Percentiles rank a stretch among this genome's conserved stretches.
phyloP scores from a whole-genome alignment of 2,797 vertebrate genomes.

The Oreochromis mossambicus region DNA sequence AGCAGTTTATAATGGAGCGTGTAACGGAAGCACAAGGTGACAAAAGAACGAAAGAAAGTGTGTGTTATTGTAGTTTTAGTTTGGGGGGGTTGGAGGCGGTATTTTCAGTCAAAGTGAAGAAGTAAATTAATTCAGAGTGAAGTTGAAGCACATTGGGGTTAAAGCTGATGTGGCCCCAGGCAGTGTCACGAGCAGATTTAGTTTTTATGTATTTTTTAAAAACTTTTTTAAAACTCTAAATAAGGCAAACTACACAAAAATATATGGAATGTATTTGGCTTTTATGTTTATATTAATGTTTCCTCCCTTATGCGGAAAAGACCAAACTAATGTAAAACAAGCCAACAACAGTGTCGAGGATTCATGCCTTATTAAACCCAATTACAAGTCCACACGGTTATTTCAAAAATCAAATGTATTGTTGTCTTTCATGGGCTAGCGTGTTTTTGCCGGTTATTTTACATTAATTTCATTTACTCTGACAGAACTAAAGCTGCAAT shows the following conservation, averaged over 20 bases:
- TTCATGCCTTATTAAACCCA: not conserved
- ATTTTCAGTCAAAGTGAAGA: not conserved
- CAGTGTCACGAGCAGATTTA: not conserved
- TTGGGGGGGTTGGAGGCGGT: not conserved
- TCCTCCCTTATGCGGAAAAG: not conserved
- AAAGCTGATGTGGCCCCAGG: not conserved
- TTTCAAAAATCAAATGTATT: not conserved
- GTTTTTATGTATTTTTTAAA: fast-evolving
- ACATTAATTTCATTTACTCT: not conserved
- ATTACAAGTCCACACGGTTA: not conserved
- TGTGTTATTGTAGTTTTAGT: not conserved
- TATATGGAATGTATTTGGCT: not conserved
- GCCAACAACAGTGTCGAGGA: not conserved
- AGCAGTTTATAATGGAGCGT: not conserved
- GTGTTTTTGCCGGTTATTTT: not conserved
- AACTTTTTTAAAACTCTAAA: not conserved
- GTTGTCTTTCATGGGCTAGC: not conserved
- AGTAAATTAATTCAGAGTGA: not conserved
- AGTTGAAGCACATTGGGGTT: not conserved
- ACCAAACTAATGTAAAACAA: not conserved
- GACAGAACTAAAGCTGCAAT: not conserved
- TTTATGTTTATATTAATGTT: not conserved
- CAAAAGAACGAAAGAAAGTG: not conserved
- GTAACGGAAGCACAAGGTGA: not conserved
- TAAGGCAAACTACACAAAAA: not conserved